Conservation (phyloP, 2,113 vertebrate species). For the Lagopus muta region DNA sequence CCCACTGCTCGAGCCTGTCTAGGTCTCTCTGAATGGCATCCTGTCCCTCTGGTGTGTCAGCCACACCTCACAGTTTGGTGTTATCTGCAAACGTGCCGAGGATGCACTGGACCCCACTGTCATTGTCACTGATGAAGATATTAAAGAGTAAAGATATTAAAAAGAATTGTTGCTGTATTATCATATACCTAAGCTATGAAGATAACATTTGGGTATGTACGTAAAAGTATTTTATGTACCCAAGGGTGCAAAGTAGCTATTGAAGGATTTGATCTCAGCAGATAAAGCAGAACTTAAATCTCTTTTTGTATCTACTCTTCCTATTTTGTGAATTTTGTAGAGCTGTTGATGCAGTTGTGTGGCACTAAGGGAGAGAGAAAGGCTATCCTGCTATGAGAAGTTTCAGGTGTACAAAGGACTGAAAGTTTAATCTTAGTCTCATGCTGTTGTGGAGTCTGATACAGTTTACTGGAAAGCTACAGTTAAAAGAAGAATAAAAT, state of each 20-base stretch:
- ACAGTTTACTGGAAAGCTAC: background rate
- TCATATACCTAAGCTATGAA: background rate
- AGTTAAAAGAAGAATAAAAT: background rate
- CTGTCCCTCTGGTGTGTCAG: too few species aligned
- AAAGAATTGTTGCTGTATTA: background rate
- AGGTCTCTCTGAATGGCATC: too few species aligned
- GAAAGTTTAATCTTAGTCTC: background rate
- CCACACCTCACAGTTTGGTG: too few species aligned
- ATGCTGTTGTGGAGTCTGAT: background rate
- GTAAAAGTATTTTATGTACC: background rate
- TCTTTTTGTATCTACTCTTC: rapidly evolving
- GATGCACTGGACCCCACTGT: too few species aligned
- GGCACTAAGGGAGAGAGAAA: background rate
- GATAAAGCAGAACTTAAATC: background rate
- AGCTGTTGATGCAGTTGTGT: background rate
- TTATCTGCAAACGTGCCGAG: too few species aligned
- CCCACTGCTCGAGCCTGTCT: too few species aligned
- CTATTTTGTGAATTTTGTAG: background rate
- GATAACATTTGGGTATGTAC: background rate
- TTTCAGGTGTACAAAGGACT: background rate
- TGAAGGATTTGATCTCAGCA: background rate
- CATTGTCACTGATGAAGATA: too few species aligned
- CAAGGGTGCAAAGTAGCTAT: background rate
- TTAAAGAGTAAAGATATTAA: background rate
- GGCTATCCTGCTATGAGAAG: background rate